These are phyloP conservation scores for Rhagium mordax DNA, from an alignment of 2,888 invertebrate genomes.

Conservation along the genomic window DNA sequence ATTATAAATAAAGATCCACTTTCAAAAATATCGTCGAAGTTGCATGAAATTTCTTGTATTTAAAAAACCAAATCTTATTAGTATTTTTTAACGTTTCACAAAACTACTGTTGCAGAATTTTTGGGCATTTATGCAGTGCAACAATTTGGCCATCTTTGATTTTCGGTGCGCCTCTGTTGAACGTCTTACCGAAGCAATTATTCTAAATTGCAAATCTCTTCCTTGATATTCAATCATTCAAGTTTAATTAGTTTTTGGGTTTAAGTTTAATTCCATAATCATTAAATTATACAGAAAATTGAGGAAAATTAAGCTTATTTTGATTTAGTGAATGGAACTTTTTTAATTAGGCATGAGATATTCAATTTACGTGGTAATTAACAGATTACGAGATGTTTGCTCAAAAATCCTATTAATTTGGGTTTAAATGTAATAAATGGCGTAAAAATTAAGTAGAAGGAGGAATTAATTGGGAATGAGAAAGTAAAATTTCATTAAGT, in stretches of 20 bases:
- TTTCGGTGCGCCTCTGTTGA: background rate
- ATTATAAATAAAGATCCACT: too few species aligned
- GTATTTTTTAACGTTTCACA: too few species aligned
- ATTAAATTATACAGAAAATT: constrained; percentile 33
- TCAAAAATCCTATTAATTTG: background rate
- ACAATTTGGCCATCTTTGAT: too few species aligned
- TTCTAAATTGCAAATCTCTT: constrained; percentile 39
- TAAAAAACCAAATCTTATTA: too few species aligned
- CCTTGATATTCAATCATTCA: constrained; percentile 42
- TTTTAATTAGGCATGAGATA: constrained; percentile 36
- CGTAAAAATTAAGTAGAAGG: background rate
- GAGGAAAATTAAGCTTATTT: constrained; percentile 27
- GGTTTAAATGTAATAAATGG: background rate
- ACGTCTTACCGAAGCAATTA: constrained; percentile 27
- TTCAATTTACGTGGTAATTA: constrained; percentile 40
- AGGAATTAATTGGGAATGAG: background rate
- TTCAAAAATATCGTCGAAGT: too few species aligned
- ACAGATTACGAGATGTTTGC: constrained; percentile 26
- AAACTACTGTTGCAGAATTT: too few species aligned
- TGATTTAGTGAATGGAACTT: constrained; percentile 36
- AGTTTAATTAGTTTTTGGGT: constrained; percentile 45
- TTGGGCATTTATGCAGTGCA: too few species aligned
- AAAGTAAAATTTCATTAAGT: background rate
- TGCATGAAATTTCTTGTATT: too few species aligned
- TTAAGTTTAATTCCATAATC: constrained; percentile 24